Evolutionary conservation across 2,797 vertebrate species (phyloP).

Genomic region (Alosa sapidissima): DNA sequence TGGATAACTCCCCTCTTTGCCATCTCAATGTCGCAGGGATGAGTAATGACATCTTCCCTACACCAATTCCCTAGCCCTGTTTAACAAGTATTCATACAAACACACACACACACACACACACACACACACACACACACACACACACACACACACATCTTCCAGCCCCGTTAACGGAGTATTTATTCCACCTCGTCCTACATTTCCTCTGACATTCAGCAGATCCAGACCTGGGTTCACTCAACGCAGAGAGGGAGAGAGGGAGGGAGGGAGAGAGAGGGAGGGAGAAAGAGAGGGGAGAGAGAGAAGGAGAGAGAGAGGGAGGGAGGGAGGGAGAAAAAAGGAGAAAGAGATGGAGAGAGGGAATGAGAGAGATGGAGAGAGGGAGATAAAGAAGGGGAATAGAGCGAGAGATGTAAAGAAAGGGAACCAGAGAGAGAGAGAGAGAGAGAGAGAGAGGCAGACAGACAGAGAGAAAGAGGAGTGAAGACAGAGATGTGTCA

Average conservation of each 20-base stretch:
- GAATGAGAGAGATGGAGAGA: background rate
- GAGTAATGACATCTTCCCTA: background rate
- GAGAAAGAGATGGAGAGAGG: background rate
- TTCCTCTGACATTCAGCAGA: conserved; percentile 63
- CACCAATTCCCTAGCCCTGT: background rate
- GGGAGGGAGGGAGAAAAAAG: background rate
- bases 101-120: background rate
- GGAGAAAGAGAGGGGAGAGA: background rate
- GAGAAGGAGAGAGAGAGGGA: background rate
- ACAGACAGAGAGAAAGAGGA: too few relatives aligned
- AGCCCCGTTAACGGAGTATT: conserved; percentile 45
- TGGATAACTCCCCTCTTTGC: background rate
- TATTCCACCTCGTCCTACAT: conserved; percentile 55
- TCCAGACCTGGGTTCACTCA: conserved; percentile 65
- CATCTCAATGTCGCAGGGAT: background rate
- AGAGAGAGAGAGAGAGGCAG: background rate
- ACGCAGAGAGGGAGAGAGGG: conserved; percentile 42
- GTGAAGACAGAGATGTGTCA: background rate
- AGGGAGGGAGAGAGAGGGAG: background rate
- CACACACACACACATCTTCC: background rate
- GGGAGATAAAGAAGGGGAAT: background rate
- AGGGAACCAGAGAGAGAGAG: background rate
- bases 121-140: background rate
- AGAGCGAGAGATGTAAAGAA: too few relatives aligned
- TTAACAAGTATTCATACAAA: background rate